These are phyloP conservation scores for Harpagoxenus sublaevis DNA, from an alignment of 2,888 invertebrate species.

Conservation along the genomic window DNA sequence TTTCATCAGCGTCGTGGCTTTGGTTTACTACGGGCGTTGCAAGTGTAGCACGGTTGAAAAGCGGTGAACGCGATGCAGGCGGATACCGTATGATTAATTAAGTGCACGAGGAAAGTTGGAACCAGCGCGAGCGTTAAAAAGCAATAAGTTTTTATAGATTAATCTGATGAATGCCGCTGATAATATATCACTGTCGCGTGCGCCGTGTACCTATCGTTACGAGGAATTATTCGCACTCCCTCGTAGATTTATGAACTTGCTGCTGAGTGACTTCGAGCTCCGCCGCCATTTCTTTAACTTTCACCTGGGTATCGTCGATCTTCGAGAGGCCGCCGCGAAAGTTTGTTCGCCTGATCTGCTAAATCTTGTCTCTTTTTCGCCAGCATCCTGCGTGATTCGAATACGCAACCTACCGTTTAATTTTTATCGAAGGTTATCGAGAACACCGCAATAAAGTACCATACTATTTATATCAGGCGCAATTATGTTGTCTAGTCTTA, in stretches of 20 bases:
- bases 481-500: slow-evolving; percentile 11
- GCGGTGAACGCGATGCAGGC: neutral
- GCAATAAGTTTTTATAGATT: slow-evolving; percentile 54
- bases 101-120: slow-evolving; percentile 29
- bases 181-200: slow-evolving; percentile 66
- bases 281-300: slow-evolving; percentile 94
- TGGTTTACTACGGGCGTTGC: slow-evolving; percentile 88
- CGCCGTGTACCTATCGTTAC: slow-evolving; percentile 88
- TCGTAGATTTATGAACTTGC: slow-evolving; percentile 92
- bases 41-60: slow-evolving; percentile 7
- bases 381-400: slow-evolving; percentile 88
- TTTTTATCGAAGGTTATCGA: neutral
- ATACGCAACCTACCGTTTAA: neutral
- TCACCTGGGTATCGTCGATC: slow-evolving; percentile 94
- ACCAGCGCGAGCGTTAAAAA: slow-evolving; percentile 32
- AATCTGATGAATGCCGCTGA: slow-evolving; percentile 61
- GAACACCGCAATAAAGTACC: neutral
- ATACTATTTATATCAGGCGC: neutral
- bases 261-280: slow-evolving; percentile 93
- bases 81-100: slow-evolving; percentile 53
- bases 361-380: slow-evolving; percentile 91
- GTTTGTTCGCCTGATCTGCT: slow-evolving; percentile 92
- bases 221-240: slow-evolving; percentile 95
- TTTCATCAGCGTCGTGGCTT: slow-evolving; percentile 94
- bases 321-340: slow-evolving; percentile 95